Evolutionary conservation across 1,140 invertebrate species (phyloP).

Genomic region (Drosophila mojavensis): DNA sequence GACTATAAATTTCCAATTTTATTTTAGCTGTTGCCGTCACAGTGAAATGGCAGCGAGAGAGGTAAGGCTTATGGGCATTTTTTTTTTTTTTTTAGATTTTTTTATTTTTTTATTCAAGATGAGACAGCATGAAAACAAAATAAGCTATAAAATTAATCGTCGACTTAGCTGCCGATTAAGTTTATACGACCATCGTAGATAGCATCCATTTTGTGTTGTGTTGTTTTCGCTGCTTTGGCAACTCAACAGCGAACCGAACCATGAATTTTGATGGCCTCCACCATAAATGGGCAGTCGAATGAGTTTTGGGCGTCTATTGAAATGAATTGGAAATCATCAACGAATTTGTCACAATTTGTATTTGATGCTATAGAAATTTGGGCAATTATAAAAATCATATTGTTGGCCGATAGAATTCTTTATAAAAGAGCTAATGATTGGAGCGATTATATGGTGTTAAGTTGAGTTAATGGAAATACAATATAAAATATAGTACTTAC

Average conservation of each 20-base stretch:
- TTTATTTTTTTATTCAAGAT: neutral
- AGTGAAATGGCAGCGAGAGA: constrained; percentile 19
- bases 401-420: no score
- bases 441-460: no score
- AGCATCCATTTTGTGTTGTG: constrained; percentile 60
- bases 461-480: no score
- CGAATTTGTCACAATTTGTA: constrained; percentile 24
- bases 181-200: constrained; percentile 55
- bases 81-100: constrained; percentile 1
- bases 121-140: constrained; percentile 72
- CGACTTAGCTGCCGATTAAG: constrained; percentile 67
- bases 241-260: constrained; percentile 12
- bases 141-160: constrained; percentile 80
- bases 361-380: neutral
- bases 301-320: constrained; percentile 2
- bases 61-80: constrained; percentile 39
- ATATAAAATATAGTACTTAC: no score
- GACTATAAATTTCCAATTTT: constrained; percentile 81
- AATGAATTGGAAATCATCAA: constrained; percentile 9
- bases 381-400: neutral
- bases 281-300: neutral
- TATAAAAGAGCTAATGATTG: no score
- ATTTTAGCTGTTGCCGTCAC: constrained; percentile 57
- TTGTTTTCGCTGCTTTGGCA: constrained; percentile 14
- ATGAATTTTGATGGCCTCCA: constrained; percentile 4